Evolutionary conservation across 1,140 invertebrate genomes (phyloP).

Genomic region (Dendroctonus ponderosae): DNA sequence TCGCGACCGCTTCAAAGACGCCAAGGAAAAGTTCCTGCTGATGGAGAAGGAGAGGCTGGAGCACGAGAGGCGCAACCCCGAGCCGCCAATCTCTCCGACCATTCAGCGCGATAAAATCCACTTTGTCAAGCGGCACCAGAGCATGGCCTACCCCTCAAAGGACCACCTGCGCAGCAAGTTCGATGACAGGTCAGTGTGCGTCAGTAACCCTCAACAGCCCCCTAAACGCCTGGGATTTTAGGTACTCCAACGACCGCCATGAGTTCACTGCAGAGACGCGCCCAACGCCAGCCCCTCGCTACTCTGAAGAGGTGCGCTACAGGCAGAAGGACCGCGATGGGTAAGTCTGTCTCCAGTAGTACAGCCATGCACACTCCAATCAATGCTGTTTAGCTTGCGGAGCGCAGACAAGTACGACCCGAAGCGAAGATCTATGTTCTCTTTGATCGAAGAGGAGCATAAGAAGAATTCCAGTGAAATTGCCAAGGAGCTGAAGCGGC

Average conservation of each 20-base stretch:
- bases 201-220: neutral
- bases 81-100: slow-evolving; percentile 41
- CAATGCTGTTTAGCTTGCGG: slow-evolving; percentile 43
- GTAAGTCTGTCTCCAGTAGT: neutral
- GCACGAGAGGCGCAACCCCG: slow-evolving; percentile 50
- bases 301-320: slow-evolving; percentile 42
- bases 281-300: slow-evolving; percentile 45
- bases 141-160: slow-evolving; percentile 37
- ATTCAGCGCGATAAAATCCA: slow-evolving; percentile 39
- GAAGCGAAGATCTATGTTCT: slow-evolving; percentile 51
- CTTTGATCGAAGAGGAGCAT: slow-evolving; percentile 51
- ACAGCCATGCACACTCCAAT: neutral
- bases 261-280: slow-evolving; percentile 25
- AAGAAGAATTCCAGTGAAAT: slow-evolving; percentile 51
- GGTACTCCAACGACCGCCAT: slow-evolving; percentile 34
- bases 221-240: slow-evolving; percentile 1
- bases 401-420: slow-evolving; percentile 47
- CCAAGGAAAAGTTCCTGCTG: slow-evolving; percentile 78
- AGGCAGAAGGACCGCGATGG: slow-evolving; percentile 35
- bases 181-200: slow-evolving; percentile 31
- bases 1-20: slow-evolving; percentile 76
- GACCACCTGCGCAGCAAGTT: slow-evolving; percentile 30
- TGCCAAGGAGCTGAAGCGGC: slow-evolving; percentile 52
- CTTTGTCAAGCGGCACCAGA: slow-evolving; percentile 44
- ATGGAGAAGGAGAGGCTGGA: slow-evolving; percentile 69